Evolutionary conservation across 2,888 invertebrate genomes (phyloP).

Genomic region (Conomelus anceps): DNA sequence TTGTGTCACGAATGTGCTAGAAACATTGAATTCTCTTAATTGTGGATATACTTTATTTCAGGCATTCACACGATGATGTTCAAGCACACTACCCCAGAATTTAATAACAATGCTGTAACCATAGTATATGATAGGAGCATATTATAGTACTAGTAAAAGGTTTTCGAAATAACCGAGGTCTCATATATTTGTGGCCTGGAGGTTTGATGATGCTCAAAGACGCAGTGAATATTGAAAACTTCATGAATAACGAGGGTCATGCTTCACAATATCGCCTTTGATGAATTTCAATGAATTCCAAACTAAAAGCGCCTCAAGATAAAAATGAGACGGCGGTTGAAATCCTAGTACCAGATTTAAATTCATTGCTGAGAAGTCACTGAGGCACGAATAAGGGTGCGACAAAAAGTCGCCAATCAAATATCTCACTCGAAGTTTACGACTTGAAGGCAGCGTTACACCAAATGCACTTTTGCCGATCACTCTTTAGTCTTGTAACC

Average conservation of each 20-base stretch:
- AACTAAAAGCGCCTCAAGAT: neutral
- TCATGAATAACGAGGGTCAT: neutral
- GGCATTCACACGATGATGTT: too few species aligned
- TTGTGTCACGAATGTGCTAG: too few species aligned
- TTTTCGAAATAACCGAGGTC: neutral
- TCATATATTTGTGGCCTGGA: neutral
- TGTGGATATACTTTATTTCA: too few species aligned
- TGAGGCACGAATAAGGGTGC: neutral
- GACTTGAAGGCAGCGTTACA: neutral
- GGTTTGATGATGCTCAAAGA: neutral
- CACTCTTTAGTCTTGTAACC: neutral
- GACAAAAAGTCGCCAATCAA: neutral
- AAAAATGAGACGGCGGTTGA: neutral
- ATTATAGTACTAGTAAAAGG: neutral
- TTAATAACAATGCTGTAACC: neutral
- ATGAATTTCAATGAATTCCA: neutral
- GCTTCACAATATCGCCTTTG: neutral
- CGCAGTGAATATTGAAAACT: neutral
- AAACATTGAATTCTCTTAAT: too few species aligned
- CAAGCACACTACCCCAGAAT: neutral
- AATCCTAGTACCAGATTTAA: neutral
- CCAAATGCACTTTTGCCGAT: neutral
- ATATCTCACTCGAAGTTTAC: neutral
- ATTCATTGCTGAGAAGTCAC: neutral
- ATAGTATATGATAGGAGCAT: neutral